Evolutionary conservation across 2,888 invertebrate genomes (phyloP), one percentile per base, ranked within the genome.

Genomic region (Idaea biselata): DNA sequence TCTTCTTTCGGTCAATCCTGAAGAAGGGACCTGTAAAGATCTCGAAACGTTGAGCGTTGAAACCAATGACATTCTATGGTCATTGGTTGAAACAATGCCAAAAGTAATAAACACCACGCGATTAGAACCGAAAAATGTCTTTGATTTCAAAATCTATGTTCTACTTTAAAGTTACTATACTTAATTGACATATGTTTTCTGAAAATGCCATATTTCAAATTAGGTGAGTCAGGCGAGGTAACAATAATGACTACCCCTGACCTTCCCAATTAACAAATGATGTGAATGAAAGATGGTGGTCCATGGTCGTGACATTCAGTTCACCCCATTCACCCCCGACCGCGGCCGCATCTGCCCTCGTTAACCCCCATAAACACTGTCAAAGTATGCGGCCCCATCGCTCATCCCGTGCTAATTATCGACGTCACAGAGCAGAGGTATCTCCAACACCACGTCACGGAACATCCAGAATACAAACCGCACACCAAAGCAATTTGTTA

Each of bases 391-490:
- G 68, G 68, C 67, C 72, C 79, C 84, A 86, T 89, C 82, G 86
- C 78, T 90, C 89, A 88, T 75, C 77, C 66, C 68, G 66, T 66
- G 78, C 89, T 89, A 89, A 91, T 91, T 89, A 86, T 83, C 82
- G 81, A 76, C 80, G 55, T 14, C 56, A 56, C 56, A 56, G 56
- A 16, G 16, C 17, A 6, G 7, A 17, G 16, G 14, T 6, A 16
- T 17, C 55, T 55, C 55, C 6, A 61, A 59, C 60, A 33, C 33
- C 56, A 57, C 33, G 60, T 4, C 33, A 18, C 18, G 61, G 63
- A 72, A 69, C 69, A 70, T 70, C 3, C 14, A 18, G 56, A 56
- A 18, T 56, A 18, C 56, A 18, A 56, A 60, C 57, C 54, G 18
- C 32, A 59, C 55, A 60, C 55, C 66, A 57, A 18, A 61, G 72